These are phyloP conservation scores for Salminus brasiliensis DNA, from an alignment of 2,113 vertebrate species.

Conservation along the genomic window DNA sequence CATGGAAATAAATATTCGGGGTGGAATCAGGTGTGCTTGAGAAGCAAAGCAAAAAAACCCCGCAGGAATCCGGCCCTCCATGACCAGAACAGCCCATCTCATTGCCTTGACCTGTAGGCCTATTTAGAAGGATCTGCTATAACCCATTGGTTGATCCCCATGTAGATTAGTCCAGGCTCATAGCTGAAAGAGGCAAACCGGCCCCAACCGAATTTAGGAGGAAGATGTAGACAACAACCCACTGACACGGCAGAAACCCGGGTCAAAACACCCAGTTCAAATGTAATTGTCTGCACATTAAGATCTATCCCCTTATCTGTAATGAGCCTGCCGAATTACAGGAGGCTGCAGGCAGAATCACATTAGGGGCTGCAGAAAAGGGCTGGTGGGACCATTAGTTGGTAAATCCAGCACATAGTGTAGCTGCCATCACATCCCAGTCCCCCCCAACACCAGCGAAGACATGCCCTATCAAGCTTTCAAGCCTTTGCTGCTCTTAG, in stretches of 20 bases:
- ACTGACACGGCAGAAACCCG: background rate
- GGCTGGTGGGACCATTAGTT: slow-evolving; percentile 27
- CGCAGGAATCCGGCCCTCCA: no score
- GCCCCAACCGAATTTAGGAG: background rate
- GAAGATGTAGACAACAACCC: background rate
- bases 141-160: no score
- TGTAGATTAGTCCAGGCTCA: no score
- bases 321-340: slow-evolving; percentile 7
- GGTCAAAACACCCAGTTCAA: background rate
- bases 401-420: slow-evolving; percentile 2
- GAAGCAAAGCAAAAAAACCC: no score
- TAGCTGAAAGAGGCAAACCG: no score
- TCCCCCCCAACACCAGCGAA: slow-evolving; percentile 23
- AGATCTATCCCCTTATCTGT: slow-evolving; percentile 20
- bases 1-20: no score
- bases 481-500: background rate
- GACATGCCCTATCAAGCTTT: slow-evolving; percentile 4
- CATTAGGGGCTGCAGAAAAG: slow-evolving; percentile 22
- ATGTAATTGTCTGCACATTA: slow-evolving; percentile 7
- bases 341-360: slow-evolving; percentile 12
- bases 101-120: no score
- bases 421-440: slow-evolving; percentile 34
- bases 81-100: no score
- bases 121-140: no score
- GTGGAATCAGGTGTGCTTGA: no score